Evolutionary conservation across 2,888 invertebrate genomes (phyloP).

Genomic region (Bursaphelenchus okinawaensis): DNA sequence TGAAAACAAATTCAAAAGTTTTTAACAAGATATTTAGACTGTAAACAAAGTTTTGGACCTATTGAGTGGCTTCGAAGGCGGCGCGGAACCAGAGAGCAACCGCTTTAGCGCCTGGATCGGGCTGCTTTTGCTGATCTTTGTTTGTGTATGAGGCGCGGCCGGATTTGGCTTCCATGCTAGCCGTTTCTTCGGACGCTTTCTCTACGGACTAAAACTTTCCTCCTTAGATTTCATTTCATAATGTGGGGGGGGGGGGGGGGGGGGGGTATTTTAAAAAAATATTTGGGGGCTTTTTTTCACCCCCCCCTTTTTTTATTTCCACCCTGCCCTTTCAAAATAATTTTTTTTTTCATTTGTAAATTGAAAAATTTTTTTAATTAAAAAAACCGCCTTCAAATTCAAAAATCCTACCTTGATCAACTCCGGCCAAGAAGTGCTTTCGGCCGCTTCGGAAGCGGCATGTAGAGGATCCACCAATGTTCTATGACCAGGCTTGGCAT

Average conservation of each 20-base stretch:
- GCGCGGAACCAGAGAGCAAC: slow-evolving; percentile 42
- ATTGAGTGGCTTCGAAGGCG: slow-evolving; percentile 17
- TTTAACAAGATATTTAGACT: too few species aligned
- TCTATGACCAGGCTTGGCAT: slow-evolving; percentile 70
- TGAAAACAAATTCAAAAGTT: too few species aligned
- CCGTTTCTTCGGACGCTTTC: slow-evolving; percentile 35
- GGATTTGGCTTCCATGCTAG: slow-evolving; percentile 36
- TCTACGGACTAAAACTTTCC: slow-evolving; percentile 36
- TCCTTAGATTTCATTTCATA: too few species aligned
- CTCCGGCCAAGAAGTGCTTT: slow-evolving; percentile 20
- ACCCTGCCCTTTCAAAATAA: too few species aligned
- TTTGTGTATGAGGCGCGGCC: slow-evolving; percentile 49
- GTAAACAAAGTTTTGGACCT: too few species aligned
- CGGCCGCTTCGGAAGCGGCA: slow-evolving; percentile 26
- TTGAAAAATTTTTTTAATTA: too few species aligned
- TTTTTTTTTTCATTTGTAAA: too few species aligned
- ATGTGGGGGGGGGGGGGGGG: too few species aligned
- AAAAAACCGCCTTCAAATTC: too few species aligned
- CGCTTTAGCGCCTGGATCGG: slow-evolving; percentile 49
- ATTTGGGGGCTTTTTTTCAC: too few species aligned
- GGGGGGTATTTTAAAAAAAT: too few species aligned
- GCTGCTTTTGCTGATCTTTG: slow-evolving; percentile 32
- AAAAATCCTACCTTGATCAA: slow-evolving; percentile 25
- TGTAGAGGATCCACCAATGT: slow-evolving; percentile 65
- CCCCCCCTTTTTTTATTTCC: too few species aligned